phyloP scores from a whole-genome alignment of 2,888 invertebrate genomes.

The Exocentrus adspersus region DNA sequence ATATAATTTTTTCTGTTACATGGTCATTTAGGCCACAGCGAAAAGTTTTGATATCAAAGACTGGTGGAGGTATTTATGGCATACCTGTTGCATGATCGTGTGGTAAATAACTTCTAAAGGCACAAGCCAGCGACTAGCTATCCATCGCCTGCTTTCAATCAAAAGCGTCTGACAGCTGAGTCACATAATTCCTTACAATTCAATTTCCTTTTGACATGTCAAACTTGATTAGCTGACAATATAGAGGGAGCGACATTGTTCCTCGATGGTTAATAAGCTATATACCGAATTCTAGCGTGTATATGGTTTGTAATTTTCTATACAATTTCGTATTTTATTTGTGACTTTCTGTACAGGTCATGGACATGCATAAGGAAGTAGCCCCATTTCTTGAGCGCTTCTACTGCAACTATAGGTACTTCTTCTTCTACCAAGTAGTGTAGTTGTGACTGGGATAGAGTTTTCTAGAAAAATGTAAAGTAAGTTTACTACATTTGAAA shows the following conservation, averaged over 20 bases:
- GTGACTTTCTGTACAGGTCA: too few species aligned
- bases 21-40: too few species aligned
- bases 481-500: too few species aligned
- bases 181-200: constrained; percentile 24
- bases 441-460: too few species aligned
- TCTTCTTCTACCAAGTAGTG: too few species aligned
- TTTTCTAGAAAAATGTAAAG: too few species aligned
- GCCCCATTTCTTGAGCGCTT: too few species aligned
- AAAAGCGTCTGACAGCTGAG: constrained; percentile 27
- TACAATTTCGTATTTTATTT: too few species aligned
- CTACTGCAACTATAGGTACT: too few species aligned
- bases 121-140: too few species aligned
- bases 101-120: constrained; percentile 34
- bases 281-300: not conserved
- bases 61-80: not conserved
- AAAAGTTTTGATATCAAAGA: constrained; percentile 31
- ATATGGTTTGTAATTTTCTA: not conserved
- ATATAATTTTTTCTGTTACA: too few species aligned
- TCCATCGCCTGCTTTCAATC: constrained; percentile 29
- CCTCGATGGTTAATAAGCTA: not conserved
- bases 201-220: constrained; percentile 22
- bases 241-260: not conserved
- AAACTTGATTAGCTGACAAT: constrained; percentile 8
- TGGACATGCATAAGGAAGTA: too few species aligned
- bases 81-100: constrained; percentile 45